Base-by-base conservation (phyloP, 2,113 vertebrate genomes). In the Suricata suricatta region DNA sequence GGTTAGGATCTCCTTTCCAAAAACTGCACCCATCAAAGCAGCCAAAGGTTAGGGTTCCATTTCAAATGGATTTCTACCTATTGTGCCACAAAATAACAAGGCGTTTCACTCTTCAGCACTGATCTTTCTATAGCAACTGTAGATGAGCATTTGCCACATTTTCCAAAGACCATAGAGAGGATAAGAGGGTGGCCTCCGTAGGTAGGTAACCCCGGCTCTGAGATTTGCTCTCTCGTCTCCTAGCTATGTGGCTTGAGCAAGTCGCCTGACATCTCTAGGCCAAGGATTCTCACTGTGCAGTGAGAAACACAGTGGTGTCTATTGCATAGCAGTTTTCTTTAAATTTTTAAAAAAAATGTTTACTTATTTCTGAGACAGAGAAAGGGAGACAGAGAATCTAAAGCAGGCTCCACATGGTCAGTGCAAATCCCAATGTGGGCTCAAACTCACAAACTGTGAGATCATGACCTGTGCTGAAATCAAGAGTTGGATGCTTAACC, bases 251-350 rank as follows among this genome's bases (percentile, higher is more conserved):
- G 64, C 31, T 50, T 33, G 16, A 41, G 41, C 27, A 77, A 57
- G 41, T 54, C 33, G 0, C 33, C 21, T 69, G 57, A n/a, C 50
- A 2, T 83, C 14, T 57, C 50, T 7, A 60, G 27, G 10, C 6
- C 7, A 10, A 66, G 14, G 64, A 50, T 50, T 72, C 44, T n/a
- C 0, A 6, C 29, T 14, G 38, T 27, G 64, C 74, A 85, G 17
- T 9, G 25, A 72, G 15, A n/a, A 69, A 5, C 9, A 0, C 13
- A 3, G 7, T 0, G 6, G 8, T 16, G 7, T 57, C 3, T 13
- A 8, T 47, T 4, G 21, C 35, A 72, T 2, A 74, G 17, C 31
- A 23, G 66, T 74, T 74, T 83, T 60, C 17, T 33, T 60, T 25
- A 60, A 60, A 57, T 57, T 60, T 60, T 60, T 25, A 23, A 41